Evolutionary conservation across 2,113 vertebrate species (phyloP).

Genomic region (Cathartes aura): DNA sequence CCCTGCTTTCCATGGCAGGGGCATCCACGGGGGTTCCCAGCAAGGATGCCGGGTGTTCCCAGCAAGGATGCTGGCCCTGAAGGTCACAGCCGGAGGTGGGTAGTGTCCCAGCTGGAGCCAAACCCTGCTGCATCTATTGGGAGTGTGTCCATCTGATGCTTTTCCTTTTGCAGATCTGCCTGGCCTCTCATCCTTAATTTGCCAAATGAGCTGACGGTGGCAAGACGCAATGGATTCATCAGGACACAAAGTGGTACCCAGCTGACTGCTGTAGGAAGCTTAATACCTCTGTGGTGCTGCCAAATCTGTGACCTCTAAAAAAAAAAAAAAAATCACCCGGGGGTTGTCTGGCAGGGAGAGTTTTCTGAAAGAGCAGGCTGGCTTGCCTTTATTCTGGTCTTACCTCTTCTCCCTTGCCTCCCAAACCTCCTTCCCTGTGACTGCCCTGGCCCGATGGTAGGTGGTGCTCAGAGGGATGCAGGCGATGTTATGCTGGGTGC

Average conservation of each 20-base stretch:
- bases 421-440: background rate
- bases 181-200: background rate
- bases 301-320: background rate
- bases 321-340: background rate
- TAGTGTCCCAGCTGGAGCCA: background rate
- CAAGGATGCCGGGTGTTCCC: too few species aligned
- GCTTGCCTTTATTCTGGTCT: background rate
- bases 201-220: background rate
- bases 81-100: background rate
- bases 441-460: accelerated
- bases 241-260: background rate
- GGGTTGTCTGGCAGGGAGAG: background rate
- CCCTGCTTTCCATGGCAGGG: background rate
- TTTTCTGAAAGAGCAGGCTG: background rate
- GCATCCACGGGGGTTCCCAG: background rate
- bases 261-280: background rate
- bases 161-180: background rate
- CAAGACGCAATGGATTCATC: background rate
- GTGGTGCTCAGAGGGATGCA: background rate
- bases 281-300: background rate
- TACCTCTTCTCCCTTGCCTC: background rate
- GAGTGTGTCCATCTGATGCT: background rate
- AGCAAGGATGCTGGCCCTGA: background rate
- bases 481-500: background rate
- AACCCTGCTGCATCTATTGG: background rate